A percentile compares a stretch with the other conserved stretches of the same genome.
Conservation (phyloP, 1,140 invertebrate genomes). For the Diorhabda sublineata region DNA sequence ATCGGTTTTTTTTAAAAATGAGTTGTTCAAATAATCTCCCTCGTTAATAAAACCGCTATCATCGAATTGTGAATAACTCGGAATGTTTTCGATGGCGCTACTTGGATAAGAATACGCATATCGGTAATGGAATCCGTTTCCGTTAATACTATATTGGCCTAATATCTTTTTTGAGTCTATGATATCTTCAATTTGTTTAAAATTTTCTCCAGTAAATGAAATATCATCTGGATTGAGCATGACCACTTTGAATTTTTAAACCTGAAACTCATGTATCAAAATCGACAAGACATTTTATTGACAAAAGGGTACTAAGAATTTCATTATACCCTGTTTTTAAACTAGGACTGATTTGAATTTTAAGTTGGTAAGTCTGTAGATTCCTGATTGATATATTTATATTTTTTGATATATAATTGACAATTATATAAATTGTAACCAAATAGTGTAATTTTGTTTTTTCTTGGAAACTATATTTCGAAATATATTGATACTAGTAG, state of each 20-base stretch:
- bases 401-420: too few relatives aligned
- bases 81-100: constrained; percentile 11
- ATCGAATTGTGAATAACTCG: constrained; percentile 26
- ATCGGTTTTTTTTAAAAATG: constrained; percentile 37
- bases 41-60: constrained; percentile 31
- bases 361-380: too few relatives aligned
- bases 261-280: background rate
- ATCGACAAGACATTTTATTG: too few relatives aligned
- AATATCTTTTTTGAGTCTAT: constrained; percentile 39
- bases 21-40: constrained; percentile 25
- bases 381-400: too few relatives aligned
- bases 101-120: constrained; percentile 28
- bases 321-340: too few relatives aligned
- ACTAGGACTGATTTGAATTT: too few relatives aligned
- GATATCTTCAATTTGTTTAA: constrained; percentile 43
- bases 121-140: constrained; percentile 28
- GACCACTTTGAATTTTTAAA: constrained; percentile 29
- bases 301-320: too few relatives aligned
- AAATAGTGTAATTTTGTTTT: too few relatives aligned
- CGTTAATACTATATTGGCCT: constrained; percentile 39
- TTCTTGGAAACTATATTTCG: too few relatives aligned
- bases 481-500: too few relatives aligned
- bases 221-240: constrained; percentile 24
- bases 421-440: too few relatives aligned
- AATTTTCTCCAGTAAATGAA: constrained; percentile 18